Evolutionary conservation across 2,113 vertebrate genomes (phyloP).

Genomic region (Tapirus terrestris): DNA sequence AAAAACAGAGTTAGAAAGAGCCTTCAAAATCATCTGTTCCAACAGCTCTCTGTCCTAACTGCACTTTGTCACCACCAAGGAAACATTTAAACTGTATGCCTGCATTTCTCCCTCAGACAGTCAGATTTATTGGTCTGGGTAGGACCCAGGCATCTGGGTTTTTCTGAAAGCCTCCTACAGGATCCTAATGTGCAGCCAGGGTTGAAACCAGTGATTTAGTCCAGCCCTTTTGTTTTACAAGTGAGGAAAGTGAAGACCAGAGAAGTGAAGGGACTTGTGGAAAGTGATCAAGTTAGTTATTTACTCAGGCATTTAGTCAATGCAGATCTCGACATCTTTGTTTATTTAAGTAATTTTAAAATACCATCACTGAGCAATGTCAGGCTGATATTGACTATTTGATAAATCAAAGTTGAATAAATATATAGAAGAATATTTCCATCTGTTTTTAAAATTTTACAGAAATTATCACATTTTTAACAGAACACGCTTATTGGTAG

Average conservation of each 20-base stretch:
- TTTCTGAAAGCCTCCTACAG: background rate
- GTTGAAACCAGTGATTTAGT: background rate
- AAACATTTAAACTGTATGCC: background rate
- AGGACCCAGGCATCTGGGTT: background rate
- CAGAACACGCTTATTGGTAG: background rate
- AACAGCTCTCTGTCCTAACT: background rate
- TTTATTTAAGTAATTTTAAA: background rate
- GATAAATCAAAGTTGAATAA: background rate
- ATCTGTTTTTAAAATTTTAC: background rate
- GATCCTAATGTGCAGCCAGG: background rate
- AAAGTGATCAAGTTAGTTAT: background rate
- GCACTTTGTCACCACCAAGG: too few relatives aligned
- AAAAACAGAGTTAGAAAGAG: background rate
- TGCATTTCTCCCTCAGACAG: background rate
- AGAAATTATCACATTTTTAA: background rate
- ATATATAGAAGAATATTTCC: background rate
- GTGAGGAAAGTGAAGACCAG: background rate
- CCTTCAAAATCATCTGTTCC: background rate
- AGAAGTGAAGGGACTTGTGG: background rate
- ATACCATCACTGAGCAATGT: background rate
- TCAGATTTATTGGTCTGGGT: background rate
- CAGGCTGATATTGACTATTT: background rate
- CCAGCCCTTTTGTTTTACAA: background rate
- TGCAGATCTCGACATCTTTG: background rate
- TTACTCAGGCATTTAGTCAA: background rate